Base-by-base conservation (phyloP, 2,113 vertebrate genomes). In the Etheostoma cragini region DNA sequence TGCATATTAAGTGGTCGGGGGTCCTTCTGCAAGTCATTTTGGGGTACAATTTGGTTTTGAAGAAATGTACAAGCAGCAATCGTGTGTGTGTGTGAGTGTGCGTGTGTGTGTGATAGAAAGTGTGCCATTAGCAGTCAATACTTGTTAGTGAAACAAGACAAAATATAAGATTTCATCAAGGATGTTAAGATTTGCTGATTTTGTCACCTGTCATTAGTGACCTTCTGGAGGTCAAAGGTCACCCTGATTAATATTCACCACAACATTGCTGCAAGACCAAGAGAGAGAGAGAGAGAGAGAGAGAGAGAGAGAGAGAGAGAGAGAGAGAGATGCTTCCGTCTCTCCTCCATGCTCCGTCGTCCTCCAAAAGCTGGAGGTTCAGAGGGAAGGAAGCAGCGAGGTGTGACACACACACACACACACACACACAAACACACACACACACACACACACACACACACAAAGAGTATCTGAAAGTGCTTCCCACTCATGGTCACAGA, bases 401-500 rank as follows among this genome's bases (percentile, higher is more conserved):
- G 88, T 91, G 83, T 91, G 72, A 53, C 60, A 58, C 54, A 38
- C 22, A 42, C 70, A 78, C 76, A 42, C 56, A 52, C 61, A 24
- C n/a, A 14, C 35, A 35, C 60, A 62, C 57, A 47, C 22, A 53
- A 21, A 65, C 33, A 56, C 47, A 72, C 63, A 65, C 26, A 46
- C 72, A 58, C 58, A 66, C 71, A 62, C 70, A 57, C 83, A 67
- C 74, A 69, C 58, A 49, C 76, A 78, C 76, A 80, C 60, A 76
- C 38, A 78, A 13, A 83, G 26, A 56, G 54, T 17, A 64, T 76
- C 79, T 89, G 57, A 87, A 90, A 87, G 88, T 30, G 30, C 79
- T 86, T 89, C 82, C 89, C 85, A 82, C 90, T 87, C 88, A 83
- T 82, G 90, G 91, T 87, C 93, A 88, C 57, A 58, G 86, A 95